Percentiles rank a stretch among this genome's conserved stretches.
Evolutionary conservation across 2,113 vertebrate species (phyloP).

Genomic region (Pelecanoides urinatrix): DNA sequence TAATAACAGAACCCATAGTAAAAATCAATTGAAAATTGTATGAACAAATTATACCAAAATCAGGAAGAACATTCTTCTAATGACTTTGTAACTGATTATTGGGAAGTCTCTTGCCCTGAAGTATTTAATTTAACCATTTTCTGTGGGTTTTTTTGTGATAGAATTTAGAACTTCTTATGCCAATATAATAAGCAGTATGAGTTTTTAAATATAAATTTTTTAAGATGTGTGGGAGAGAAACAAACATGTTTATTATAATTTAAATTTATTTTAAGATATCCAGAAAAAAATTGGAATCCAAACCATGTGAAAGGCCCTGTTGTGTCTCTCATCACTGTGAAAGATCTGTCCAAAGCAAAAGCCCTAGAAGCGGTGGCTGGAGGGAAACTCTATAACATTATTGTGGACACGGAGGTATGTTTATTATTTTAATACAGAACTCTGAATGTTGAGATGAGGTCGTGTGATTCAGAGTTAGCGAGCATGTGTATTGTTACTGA

Average conservation of each 20-base stretch:
- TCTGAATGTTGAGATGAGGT: not conserved
- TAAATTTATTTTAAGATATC: slow-evolving; percentile 76
- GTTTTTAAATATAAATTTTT: not conserved
- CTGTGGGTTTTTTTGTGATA: not conserved
- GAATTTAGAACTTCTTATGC: not conserved
- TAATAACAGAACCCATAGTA: not conserved
- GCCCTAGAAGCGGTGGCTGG: slow-evolving; percentile 91
- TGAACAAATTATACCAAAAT: not conserved
- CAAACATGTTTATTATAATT: not conserved
- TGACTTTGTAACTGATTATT: not conserved
- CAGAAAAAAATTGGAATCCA: slow-evolving; percentile 86
- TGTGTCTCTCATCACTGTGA: slow-evolving; percentile 84
- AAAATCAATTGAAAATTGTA: not conserved
- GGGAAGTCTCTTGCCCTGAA: not conserved
- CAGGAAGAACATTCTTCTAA: not conserved
- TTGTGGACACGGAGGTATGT: slow-evolving; percentile 94
- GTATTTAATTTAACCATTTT: not conserved
- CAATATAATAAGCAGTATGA: not conserved
- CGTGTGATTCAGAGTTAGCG: rapidly evolving
- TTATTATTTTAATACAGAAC: not conserved
- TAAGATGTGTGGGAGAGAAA: not conserved
- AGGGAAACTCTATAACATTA: slow-evolving; percentile 89
- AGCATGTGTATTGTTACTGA: not conserved
- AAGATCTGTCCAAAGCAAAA: slow-evolving; percentile 81
- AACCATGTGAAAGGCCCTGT: slow-evolving; percentile 87